Base-by-base conservation (phyloP, 2,888 invertebrate genomes). In the Lathronympha strigana region DNA sequence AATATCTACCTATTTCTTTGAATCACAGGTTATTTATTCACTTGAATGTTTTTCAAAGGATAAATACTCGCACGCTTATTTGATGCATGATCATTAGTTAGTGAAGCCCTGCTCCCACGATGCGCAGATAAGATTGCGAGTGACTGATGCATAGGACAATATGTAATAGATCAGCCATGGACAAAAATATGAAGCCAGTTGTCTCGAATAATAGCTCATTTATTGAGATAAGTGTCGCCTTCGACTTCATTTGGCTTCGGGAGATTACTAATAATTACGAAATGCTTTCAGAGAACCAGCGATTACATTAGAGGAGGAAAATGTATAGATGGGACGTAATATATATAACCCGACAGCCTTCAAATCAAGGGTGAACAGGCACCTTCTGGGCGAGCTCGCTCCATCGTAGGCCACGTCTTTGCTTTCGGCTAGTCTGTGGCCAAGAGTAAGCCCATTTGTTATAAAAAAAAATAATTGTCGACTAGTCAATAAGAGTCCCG, bases 141-240 rank as follows among this genome's bases (percentile, higher is more conserved):
- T 85, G 86, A 86, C 86, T 86, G 90, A 90, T 90, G 87, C 84
- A 78, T 86, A 84, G 86, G 84, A 89, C 89, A 90, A 88, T 88
- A 81, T 84, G 83, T 86, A 84, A 88, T 87, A 89, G 89, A 90
- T 90, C 86, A 82, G 81, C 75, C 79, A 76, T 78, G 77, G 75
- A 80, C 74, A 76, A 81, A 76, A 84, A 82, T 79, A 78, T 82
- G 82, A 82, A 80, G 78, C 73, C 71, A 58, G 64, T 76, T 73
- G 72, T 71, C 71, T 70, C 73, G 79, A 82, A 88, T 88, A 88
- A 88, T 88, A 75, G 83, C 79, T 87, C 86, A 85, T 89, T 88
- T 87, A 84, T 88, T 81, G 83, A 86, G 89, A 90, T 90, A 86
- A 85, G 81, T 85, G 87, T 86, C 88, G 80, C 78, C 79, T 78